phyloP scores from a whole-genome alignment of 2,113 vertebrate species.

The Arizona elegans region DNA sequence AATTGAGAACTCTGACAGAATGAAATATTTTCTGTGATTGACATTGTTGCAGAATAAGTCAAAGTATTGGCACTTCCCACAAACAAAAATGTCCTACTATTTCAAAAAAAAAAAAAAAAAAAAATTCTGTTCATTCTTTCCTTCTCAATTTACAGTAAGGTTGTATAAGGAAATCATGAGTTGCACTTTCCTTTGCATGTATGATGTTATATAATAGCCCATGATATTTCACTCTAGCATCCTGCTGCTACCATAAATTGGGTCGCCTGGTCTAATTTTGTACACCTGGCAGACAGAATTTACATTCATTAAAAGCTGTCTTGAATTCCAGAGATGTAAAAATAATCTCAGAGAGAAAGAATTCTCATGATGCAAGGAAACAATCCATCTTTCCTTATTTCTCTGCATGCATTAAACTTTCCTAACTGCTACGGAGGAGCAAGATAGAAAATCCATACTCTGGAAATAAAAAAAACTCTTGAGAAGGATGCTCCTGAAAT shows the following conservation, averaged over 20 bases:
- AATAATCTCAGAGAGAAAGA: not conserved
- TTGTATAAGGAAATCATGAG: too few species aligned
- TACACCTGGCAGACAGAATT: not conserved
- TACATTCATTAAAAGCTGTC: not conserved
- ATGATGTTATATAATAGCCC: not conserved
- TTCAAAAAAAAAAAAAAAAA: too few species aligned
- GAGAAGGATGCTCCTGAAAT: not conserved
- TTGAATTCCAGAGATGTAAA: not conserved
- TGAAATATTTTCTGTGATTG: too few species aligned
- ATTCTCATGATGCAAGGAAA: not conserved
- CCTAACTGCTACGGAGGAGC: not conserved
- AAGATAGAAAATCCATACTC: not conserved
- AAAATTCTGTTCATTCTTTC: too few species aligned
- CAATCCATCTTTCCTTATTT: not conserved
- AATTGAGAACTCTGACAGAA: too few species aligned
- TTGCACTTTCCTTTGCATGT: too few species aligned
- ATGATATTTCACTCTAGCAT: not conserved
- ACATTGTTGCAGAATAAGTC: too few species aligned
- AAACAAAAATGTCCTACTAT: too few species aligned
- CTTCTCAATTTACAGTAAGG: too few species aligned
- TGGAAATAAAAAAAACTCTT: not conserved
- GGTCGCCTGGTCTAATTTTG: not conserved
- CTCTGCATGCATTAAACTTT: not conserved
- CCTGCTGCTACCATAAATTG: not conserved
- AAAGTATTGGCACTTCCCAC: too few species aligned